These are phyloP conservation scores for Festucalex cinctus DNA, from an alignment of 2,113 vertebrate genomes.

Conservation along the genomic window DNA sequence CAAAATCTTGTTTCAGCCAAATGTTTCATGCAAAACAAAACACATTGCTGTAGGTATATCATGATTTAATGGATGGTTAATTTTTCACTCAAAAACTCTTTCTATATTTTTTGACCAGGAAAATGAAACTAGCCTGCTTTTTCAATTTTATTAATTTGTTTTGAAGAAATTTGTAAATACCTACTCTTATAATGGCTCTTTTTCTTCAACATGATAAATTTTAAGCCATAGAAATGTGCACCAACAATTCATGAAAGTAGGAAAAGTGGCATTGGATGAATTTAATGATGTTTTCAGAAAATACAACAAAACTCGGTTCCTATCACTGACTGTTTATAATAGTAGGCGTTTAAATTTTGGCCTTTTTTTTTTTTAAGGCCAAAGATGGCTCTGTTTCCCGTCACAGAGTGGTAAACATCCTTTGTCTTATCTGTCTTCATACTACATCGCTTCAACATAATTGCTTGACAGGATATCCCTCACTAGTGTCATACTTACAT, in stretches of 20 bases:
- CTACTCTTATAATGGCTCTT: too few species aligned
- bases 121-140: too few species aligned
- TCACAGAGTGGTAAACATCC: constrained; percentile 74
- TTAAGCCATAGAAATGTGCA: not conserved
- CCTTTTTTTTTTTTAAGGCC: constrained; percentile 41
- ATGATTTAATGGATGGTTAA: too few species aligned
- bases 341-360: constrained; percentile 33
- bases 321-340: constrained; percentile 40
- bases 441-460: constrained; percentile 34
- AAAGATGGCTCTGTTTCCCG: constrained; percentile 58
- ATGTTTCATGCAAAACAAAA: too few species aligned
- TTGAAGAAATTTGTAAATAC: too few species aligned
- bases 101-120: too few species aligned
- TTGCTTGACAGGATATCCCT: constrained; percentile 43
- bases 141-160: too few species aligned
- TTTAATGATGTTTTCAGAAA: not conserved
- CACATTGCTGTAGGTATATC: too few species aligned
- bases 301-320: constrained; percentile 8
- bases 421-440: constrained; percentile 64
- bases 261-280: not conserved
- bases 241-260: not conserved
- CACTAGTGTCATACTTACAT: not conserved
- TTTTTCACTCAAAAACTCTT: too few species aligned
- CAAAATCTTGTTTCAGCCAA: too few species aligned
- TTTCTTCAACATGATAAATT: not conserved